These are phyloP conservation scores for Ia io DNA, from an alignment of 2,113 vertebrate species.

Conservation along the genomic window DNA sequence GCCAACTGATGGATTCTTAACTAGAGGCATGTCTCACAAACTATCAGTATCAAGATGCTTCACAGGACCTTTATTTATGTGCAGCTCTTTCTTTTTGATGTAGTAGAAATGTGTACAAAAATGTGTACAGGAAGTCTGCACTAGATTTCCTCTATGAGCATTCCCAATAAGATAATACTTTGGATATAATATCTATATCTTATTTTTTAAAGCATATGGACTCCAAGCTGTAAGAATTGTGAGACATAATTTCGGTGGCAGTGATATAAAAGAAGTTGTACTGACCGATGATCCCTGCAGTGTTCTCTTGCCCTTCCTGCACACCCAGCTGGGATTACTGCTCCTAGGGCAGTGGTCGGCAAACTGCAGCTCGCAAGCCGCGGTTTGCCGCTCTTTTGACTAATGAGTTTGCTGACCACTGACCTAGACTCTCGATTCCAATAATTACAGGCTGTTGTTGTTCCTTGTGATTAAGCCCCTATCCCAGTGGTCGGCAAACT, in stretches of 20 bases:
- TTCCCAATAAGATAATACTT: not conserved
- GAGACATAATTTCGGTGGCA: not conserved
- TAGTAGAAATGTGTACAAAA: not conserved
- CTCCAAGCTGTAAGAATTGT: not conserved
- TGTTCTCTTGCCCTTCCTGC: not conserved
- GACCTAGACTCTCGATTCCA: too few species aligned
- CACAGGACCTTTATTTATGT: not conserved
- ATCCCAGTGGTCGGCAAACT: too few species aligned
- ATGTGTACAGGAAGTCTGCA: not conserved
- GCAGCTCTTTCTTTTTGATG: not conserved
- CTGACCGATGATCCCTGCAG: fast-evolving
- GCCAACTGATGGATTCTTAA: not conserved
- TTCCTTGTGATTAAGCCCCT: too few species aligned
- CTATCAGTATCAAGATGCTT: not conserved
- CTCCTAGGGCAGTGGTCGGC: too few species aligned
- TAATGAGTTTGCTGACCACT: too few species aligned
- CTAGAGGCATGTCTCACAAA: not conserved
- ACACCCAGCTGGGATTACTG: not conserved
- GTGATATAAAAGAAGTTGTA: not conserved
- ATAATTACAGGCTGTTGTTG: too few species aligned
- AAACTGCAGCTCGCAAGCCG: too few species aligned
- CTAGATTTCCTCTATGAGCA: not conserved
- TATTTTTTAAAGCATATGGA: not conserved
- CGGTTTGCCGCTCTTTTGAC: too few species aligned
- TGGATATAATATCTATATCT: not conserved